Evolutionary conservation across 2,888 invertebrate species (phyloP).

Genomic region (Rosalia funebris): DNA sequence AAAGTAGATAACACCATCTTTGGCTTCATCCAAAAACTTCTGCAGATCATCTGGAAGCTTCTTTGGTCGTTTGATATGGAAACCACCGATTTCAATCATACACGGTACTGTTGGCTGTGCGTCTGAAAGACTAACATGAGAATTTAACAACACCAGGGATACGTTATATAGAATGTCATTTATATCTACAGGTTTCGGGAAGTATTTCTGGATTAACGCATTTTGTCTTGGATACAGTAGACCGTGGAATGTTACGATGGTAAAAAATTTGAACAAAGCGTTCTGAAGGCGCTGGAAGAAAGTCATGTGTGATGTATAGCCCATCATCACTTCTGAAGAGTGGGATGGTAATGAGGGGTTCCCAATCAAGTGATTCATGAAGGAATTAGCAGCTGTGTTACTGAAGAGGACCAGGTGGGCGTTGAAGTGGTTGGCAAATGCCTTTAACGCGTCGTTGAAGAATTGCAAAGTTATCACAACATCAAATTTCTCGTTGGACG

Average conservation of each 20-base stretch:
- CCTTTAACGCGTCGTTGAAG: conserved; percentile 63
- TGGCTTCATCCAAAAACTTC: conserved; percentile 62
- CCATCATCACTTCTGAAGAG: conserved; percentile 64
- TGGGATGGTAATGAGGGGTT: conserved; percentile 65
- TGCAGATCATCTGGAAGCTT: conserved; percentile 46
- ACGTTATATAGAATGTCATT: conserved; percentile 42
- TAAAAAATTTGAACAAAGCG: conserved; percentile 52
- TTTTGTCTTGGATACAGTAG: conserved; percentile 45
- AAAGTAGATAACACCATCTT: conserved; percentile 69
- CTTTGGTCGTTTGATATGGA: conserved; percentile 59
- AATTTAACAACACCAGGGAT: conserved; percentile 54
- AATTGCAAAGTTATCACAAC: conserved; percentile 62
- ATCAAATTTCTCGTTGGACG: conserved; percentile 57
- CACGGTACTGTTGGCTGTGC: conserved; percentile 67
- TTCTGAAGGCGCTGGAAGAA: conserved; percentile 69
- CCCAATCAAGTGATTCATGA: conserved; percentile 50
- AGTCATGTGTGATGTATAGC: conserved; percentile 63
- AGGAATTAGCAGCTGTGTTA: conserved; percentile 62
- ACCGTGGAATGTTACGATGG: conserved; percentile 37
- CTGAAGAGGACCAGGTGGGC: conserved; percentile 57
- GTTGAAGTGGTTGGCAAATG: conserved; percentile 56
- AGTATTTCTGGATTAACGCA: conserved; percentile 42
- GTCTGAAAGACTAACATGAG: conserved; percentile 66
- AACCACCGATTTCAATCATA: conserved; percentile 69
- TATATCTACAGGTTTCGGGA: conserved; percentile 44